Evolutionary conservation across 1,140 invertebrate genomes (phyloP).

Genomic region (Paramacrobiotus metropolitanus): DNA sequence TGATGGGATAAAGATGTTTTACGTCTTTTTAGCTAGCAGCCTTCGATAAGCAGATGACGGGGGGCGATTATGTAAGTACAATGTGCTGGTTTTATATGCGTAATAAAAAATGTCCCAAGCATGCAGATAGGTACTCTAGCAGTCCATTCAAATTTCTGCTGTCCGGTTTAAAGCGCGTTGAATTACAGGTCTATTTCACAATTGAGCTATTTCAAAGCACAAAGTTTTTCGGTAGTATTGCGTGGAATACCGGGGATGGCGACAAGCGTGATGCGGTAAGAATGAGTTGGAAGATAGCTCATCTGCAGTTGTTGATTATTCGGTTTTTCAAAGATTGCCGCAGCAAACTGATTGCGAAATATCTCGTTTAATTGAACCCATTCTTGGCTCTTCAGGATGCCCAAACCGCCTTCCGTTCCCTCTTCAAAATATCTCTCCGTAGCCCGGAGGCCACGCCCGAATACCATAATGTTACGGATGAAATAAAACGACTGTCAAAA

Average conservation of each 20-base stretch:
- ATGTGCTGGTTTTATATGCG: no score
- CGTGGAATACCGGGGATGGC: not conserved
- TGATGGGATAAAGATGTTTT: not conserved
- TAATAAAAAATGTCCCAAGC: no score
- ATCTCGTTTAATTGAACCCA: no score
- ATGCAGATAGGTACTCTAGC: no score
- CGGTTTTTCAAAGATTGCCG: no score
- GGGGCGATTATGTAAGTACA: not conserved
- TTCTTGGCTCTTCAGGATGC: no score
- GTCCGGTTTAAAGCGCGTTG: not conserved
- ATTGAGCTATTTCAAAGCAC: not conserved
- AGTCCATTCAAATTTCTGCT: not conserved
- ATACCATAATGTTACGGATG: not conserved
- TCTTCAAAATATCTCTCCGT: not conserved
- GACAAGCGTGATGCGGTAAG: not conserved
- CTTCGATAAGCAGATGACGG: not conserved
- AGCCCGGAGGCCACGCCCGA: not conserved
- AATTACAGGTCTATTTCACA: not conserved
- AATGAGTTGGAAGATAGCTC: not conserved
- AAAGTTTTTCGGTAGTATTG: not conserved
- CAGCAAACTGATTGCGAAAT: no score
- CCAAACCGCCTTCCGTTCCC: not conserved
- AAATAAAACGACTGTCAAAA: not conserved
- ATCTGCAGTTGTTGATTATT: not conserved
- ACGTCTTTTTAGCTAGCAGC: not conserved